phyloP scores from a whole-genome alignment of 2,888 invertebrate genomes.

The Drosophila macrothrix region DNA sequence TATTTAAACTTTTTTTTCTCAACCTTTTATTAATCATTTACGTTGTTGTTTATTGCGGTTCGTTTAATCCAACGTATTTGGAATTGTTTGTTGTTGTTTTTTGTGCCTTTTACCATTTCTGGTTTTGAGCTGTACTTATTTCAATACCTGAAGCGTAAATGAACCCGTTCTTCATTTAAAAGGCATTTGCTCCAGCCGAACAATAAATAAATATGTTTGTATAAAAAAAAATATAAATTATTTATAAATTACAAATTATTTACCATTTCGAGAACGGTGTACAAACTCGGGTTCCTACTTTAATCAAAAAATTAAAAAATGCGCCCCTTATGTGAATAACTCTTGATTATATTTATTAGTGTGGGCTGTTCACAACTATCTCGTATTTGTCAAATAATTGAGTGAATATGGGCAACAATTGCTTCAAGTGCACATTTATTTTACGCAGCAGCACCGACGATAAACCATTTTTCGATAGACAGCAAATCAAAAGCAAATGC shows the following conservation, averaged over 20 bases:
- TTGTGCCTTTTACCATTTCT: conserved; percentile 36
- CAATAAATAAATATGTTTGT: conserved; percentile 8
- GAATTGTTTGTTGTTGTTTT: conserved; percentile 30
- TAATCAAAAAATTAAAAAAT: conserved; percentile 20
- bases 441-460: conserved; percentile 47
- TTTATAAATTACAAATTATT: conserved; percentile 34
- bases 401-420: conserved; percentile 28
- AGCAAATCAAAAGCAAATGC: conserved; percentile 25
- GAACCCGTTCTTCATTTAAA: conserved; percentile 38
- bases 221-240: conserved; percentile 26
- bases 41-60: conserved; percentile 33
- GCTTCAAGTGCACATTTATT: conserved; percentile 35
- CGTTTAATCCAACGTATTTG: conserved; percentile 34
- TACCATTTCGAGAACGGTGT: conserved; percentile 29
- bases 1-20: background rate
- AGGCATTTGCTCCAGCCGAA: conserved; percentile 17
- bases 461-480: conserved; percentile 20
- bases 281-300: background rate
- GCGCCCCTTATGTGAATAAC: background rate
- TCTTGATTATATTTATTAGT: conserved; percentile 1
- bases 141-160: conserved; percentile 22
- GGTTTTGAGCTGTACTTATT: conserved; percentile 18
- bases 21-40: conserved; percentile 25
- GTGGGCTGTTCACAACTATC: conserved; percentile 25
- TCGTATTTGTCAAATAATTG: conserved; percentile 23